Conservation (phyloP, 92 coral and sea anemone species). For the Siderastrea radians region DNA sequence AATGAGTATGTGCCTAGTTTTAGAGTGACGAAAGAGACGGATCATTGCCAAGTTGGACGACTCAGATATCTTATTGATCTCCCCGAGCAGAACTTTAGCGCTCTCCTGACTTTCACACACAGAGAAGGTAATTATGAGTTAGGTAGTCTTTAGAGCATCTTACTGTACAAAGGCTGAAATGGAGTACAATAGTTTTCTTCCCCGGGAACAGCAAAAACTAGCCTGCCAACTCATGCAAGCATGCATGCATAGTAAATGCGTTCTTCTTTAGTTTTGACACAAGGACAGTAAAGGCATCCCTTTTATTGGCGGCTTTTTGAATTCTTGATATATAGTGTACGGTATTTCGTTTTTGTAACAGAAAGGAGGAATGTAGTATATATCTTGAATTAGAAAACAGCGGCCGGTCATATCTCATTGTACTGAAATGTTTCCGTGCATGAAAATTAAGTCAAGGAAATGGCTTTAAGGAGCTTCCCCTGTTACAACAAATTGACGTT, state of each 20-base stretch:
- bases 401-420: no score
- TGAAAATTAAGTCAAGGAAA: no score
- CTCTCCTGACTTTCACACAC: constrained; percentile 70
- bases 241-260: constrained; percentile 25
- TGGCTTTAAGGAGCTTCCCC: no score
- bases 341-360: no score
- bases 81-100: constrained; percentile 80
- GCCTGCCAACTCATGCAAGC: constrained; percentile 18
- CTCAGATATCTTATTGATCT: constrained; percentile 86
- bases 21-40: constrained; percentile 78
- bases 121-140: constrained; percentile 65
- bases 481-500: no score
- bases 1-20: constrained; percentile 78
- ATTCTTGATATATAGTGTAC: not conserved
- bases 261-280: not conserved
- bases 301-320: no score
- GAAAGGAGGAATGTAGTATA: no score
- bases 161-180: not conserved
- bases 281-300: constrained; percentile 1
- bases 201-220: not conserved
- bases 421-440: no score
- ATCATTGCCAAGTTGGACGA: constrained; percentile 91
- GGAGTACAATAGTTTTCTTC: not conserved
- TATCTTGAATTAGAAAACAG: no score
- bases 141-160: no score